A percentile compares a stretch with the other conserved stretches of the same genome.
Conservation (phyloP, 2,888 invertebrate genomes). For the Parthenolecanium corni region DNA sequence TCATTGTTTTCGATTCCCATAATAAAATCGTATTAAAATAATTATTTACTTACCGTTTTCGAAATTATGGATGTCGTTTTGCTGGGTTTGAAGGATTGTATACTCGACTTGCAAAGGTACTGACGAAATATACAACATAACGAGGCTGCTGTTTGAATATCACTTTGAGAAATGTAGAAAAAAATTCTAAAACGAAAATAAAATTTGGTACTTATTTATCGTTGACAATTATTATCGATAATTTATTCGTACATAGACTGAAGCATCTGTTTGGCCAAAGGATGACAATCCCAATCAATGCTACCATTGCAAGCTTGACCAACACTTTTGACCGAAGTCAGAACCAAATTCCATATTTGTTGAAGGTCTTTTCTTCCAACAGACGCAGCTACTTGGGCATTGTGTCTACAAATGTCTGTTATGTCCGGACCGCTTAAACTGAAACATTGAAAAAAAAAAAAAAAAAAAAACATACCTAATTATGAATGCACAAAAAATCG, state of each 20-base stretch:
- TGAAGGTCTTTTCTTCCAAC: conserved; percentile 67
- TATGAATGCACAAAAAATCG: neutral
- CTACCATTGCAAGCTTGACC: conserved; percentile 32
- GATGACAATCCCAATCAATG: conserved; percentile 50
- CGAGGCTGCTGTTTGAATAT: conserved; percentile 91
- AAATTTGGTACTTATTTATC: neutral
- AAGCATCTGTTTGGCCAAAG: conserved; percentile 73
- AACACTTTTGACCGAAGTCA: conserved; percentile 43
- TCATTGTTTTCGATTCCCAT: neutral
- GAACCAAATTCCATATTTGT: conserved; percentile 74
- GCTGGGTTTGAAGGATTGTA: neutral
- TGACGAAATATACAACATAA: conserved; percentile 68
- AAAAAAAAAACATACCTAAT: neutral
- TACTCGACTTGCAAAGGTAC: conserved; percentile 35
- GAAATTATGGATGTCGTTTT: too few relatives aligned
- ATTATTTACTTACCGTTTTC: neutral
- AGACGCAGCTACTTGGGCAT: conserved; percentile 61
- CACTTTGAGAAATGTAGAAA: conserved; percentile 66
- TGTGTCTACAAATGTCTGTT: conserved; percentile 51
- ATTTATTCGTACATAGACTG: conserved; percentile 62
- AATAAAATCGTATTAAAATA: neutral
- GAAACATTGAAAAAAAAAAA: conserved; percentile 3
- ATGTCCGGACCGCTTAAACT: conserved; percentile 31
- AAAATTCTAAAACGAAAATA: conserved; percentile 50
- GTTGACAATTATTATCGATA: neutral